Evolutionary conservation across 2,797 vertebrate genomes (phyloP), one percentile per base, ranked within the genome.

Genomic region (Propithecus deckenii): DNA sequence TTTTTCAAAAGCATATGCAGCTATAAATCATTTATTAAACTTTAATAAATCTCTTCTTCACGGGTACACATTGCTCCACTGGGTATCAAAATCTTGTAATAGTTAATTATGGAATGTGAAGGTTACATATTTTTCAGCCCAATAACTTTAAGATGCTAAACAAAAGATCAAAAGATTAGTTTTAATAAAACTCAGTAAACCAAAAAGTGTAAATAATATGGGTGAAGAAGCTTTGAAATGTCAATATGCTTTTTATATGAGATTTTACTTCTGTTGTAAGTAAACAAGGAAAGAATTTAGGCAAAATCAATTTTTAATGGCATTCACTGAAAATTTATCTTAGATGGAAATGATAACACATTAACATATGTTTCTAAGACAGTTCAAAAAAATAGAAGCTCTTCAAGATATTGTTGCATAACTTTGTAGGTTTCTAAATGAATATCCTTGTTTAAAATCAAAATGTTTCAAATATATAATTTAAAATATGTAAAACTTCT

Each of bases 171-270:
- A 98, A 98, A 96, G 96, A 97, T 98, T 95, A 98, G 75, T 97
- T 98, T 97, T 93, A 97, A 35, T 98, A 98, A 98, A 98, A 98
- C 72, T 98, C 97, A 98, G 83, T 91, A 98, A 98, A 96, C 94
- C 97, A 98, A 97, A 95, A 97, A 96, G 97, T 98, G 86, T 96
- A 98, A 98, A 98, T 98, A 98, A 97, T 0, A 38, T n/a, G 46
- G 41, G 71, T 97, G 93, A 97, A 97, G 97, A 98, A 89, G 41
- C 79, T 97, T 98, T 96, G 89, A 98, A 99, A 98, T 98, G 97
- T 98, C 98, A 98, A 94, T 98, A 97, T 97, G 69, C 10, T 96
- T 98, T 98, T 97, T 88, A 91, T 97, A 95, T 84, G 92, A 98
- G 80, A 95, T 97, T 98, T 98, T 63, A 92, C 9, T 94, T 97